Evolutionary conservation across 2,888 invertebrate genomes (phyloP).

Genomic region (Drosophila helvetica): DNA sequence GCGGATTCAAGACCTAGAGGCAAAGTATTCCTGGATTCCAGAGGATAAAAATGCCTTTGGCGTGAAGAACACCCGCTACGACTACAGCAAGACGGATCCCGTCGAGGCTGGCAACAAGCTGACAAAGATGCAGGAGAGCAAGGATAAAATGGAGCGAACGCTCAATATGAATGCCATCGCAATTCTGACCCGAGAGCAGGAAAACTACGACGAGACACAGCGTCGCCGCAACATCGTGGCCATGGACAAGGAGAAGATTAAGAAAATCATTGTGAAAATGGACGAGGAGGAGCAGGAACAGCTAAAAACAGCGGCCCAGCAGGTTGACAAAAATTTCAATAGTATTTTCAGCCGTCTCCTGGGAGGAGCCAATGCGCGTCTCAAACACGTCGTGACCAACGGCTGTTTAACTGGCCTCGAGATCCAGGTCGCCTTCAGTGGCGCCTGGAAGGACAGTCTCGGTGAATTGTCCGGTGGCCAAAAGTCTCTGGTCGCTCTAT

Average conservation of each 20-base stretch:
- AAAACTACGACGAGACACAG: constrained; percentile 88
- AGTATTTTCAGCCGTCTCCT: constrained; percentile 96
- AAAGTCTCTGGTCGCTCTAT: constrained; percentile 96
- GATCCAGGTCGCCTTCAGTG: constrained; percentile 95
- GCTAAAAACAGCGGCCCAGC: constrained; percentile 92
- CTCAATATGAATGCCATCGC: constrained; percentile 94
- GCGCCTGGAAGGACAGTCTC: constrained; percentile 97
- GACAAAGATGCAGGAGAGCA: constrained; percentile 84
- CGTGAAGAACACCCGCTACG: constrained; percentile 88
- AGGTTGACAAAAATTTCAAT: constrained; percentile 96
- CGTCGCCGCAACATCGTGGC: constrained; percentile 90
- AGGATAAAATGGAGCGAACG: constrained; percentile 88
- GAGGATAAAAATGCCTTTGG: constrained; percentile 92
- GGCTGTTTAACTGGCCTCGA: constrained; percentile 91
- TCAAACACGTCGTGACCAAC: constrained; percentile 86
- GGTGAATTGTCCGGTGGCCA: constrained; percentile 98
- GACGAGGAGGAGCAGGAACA: constrained; percentile 96
- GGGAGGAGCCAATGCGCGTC: constrained; percentile 94
- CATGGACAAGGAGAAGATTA: constrained; percentile 89
- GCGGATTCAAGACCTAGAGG: constrained; percentile 77
- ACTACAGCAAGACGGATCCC: constrained; percentile 87
- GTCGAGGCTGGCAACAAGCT: constrained; percentile 83
- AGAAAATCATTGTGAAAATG: constrained; percentile 92
- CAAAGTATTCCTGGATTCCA: constrained; percentile 89
- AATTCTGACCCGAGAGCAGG: constrained; percentile 93